phyloP scores from a whole-genome alignment of 2,888 invertebrate genomes.

The Sympetrum striolatum region DNA sequence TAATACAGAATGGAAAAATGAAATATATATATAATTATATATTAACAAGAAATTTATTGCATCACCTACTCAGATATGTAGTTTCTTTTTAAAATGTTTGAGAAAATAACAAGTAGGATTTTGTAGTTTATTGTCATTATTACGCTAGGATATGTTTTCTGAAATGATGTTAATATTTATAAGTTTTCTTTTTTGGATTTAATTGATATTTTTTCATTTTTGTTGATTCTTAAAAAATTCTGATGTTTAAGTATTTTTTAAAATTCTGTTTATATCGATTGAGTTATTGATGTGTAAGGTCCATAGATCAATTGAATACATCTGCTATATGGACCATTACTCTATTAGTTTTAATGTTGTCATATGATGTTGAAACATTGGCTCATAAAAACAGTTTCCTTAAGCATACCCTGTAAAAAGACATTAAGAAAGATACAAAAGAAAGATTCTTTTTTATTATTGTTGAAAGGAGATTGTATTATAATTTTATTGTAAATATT shows the following conservation, averaged over 20 bases:
- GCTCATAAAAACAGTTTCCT: constrained; percentile 4
- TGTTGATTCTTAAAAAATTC: not conserved
- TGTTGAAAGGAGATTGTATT: constrained; percentile 32
- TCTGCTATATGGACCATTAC: constrained; percentile 26
- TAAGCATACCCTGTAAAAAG: constrained; percentile 26
- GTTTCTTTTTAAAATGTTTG: constrained; percentile 24
- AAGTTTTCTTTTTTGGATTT: not conserved
- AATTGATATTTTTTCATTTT: not conserved
- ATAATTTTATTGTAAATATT: constrained; percentile 40
- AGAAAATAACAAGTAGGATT: constrained; percentile 21
- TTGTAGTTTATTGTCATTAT: not conserved
- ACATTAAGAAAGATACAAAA: not conserved
- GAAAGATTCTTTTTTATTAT: constrained; percentile 34
- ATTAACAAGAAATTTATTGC: constrained; percentile 41
- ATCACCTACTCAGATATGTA: constrained; percentile 28
- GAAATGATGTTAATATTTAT: constrained; percentile 22
- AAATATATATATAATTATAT: constrained; percentile 6
- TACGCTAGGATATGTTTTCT: not conserved
- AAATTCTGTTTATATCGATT: not conserved
- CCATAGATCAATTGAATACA: constrained; percentile 2
- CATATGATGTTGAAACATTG: not conserved
- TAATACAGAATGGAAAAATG: constrained; percentile 22
- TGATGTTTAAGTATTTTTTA: not conserved
- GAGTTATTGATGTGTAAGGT: not conserved
- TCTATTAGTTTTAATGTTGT: not conserved